Evolutionary conservation across 2,797 vertebrate genomes (phyloP).

Genomic region (Typhlichthys eigenmanni): DNA sequence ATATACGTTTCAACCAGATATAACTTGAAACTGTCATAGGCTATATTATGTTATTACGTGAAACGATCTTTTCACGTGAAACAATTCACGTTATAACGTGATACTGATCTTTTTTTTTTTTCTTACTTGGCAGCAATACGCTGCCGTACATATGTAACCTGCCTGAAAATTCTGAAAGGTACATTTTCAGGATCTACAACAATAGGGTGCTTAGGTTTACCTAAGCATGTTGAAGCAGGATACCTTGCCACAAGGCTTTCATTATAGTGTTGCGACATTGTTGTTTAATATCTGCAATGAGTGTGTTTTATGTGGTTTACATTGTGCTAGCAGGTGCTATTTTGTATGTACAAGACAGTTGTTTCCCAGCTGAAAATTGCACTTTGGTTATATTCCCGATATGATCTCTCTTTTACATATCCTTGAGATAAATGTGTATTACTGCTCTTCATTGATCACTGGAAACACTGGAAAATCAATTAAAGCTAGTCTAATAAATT

Average conservation of each 20-base stretch:
- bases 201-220: conserved; percentile 49
- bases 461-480: too few species aligned
- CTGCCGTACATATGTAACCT: conserved; percentile 16
- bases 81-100: too few species aligned
- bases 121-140: too few species aligned
- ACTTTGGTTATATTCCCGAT: neutral
- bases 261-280: conserved; percentile 35
- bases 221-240: conserved; percentile 66
- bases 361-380: neutral
- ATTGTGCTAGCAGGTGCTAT: conserved; percentile 1
- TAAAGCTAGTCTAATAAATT: too few species aligned
- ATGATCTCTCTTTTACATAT: too few species aligned
- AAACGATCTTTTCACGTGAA: too few species aligned
- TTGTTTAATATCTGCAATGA: conserved; percentile 20
- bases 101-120: too few species aligned
- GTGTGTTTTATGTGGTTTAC: neutral
- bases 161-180: conserved; percentile 36
- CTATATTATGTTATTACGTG: too few species aligned
- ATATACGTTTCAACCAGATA: too few species aligned
- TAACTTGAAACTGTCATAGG: too few species aligned
- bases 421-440: too few species aligned
- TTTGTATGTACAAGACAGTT: neutral
- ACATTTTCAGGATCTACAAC: conserved; percentile 44
- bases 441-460: too few species aligned
- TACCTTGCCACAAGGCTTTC: conserved; percentile 44